These are phyloP conservation scores for Microctonus hyperodae DNA, from an alignment of 2,888 invertebrate species.

Conservation along the genomic window DNA sequence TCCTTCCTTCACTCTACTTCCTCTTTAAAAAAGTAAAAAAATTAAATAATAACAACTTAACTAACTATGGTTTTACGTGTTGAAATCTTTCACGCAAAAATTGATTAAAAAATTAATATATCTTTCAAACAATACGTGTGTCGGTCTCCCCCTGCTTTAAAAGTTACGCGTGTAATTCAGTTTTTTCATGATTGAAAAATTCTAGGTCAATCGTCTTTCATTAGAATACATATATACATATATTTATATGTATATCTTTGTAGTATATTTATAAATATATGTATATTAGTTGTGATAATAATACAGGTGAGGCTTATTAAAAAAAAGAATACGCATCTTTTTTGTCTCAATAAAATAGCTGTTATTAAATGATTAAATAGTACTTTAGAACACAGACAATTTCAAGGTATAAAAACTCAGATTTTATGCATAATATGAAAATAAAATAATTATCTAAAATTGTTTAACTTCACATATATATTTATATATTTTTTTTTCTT, in stretches of 20 bases:
- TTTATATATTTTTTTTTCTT: background rate
- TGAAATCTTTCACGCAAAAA: constrained; percentile 7
- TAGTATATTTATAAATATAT: too few species aligned
- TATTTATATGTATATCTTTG: too few species aligned
- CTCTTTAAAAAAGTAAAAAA: constrained; percentile 32
- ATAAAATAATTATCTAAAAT: background rate
- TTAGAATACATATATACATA: constrained; percentile 6
- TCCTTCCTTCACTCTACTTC: constrained; percentile 40
- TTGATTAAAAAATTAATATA: background rate
- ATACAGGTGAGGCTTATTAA: constrained; percentile 9
- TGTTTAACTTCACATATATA: background rate
- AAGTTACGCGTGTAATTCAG: background rate
- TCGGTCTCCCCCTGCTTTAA: background rate
- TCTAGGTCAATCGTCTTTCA: constrained; percentile 23
- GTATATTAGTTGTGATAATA: constrained; percentile 28
- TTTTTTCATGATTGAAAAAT: constrained; percentile 3
- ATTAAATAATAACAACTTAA: constrained; percentile 3
- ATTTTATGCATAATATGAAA: background rate
- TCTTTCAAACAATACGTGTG: background rate
- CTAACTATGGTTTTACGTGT: constrained; percentile 12
- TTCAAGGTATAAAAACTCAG: background rate
- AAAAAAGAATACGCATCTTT: background rate
- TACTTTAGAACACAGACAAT: background rate
- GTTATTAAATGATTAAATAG: background rate
- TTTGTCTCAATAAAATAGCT: background rate